Evolutionary conservation across 2,797 vertebrate species (phyloP).

Genomic region (Eremophila alpestris): DNA sequence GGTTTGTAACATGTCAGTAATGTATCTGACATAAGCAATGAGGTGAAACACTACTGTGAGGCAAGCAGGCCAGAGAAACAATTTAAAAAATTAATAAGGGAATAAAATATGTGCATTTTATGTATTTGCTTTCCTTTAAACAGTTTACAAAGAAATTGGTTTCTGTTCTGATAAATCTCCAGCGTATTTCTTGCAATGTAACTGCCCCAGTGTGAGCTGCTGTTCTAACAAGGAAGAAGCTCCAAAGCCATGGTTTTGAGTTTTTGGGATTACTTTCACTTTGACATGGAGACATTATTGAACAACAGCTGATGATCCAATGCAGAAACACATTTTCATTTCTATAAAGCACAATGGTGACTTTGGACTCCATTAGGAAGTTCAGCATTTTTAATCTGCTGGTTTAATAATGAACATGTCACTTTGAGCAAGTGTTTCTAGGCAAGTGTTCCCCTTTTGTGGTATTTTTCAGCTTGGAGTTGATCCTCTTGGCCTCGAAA

Average conservation of each 20-base stretch:
- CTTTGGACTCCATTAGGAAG: neutral
- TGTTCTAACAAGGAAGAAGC: neutral
- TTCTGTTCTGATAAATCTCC: neutral
- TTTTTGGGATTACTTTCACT: neutral
- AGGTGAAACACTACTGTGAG: constrained; percentile 38
- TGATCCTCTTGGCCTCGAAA: neutral
- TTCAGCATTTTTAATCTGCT: neutral
- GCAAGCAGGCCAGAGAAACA: constrained; percentile 8
- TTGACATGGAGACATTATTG: neutral
- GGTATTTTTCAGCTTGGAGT: neutral
- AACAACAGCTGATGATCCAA: neutral
- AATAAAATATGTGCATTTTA: constrained; percentile 47
- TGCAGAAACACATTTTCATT: neutral
- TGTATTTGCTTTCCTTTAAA: constrained; percentile 43
- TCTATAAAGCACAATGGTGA: neutral
- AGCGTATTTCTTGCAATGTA: neutral
- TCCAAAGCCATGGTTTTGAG: neutral
- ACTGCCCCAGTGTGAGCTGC: neutral
- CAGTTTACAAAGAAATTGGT: neutral
- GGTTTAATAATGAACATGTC: neutral
- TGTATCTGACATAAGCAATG: constrained; percentile 60
- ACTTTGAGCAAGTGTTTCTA: neutral
- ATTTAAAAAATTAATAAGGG: constrained; percentile 60
- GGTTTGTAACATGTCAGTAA: constrained; percentile 43
- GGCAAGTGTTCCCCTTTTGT: neutral